Evolutionary conservation across 1,140 invertebrate species (phyloP).

Genomic region (Idris sp.): DNA sequence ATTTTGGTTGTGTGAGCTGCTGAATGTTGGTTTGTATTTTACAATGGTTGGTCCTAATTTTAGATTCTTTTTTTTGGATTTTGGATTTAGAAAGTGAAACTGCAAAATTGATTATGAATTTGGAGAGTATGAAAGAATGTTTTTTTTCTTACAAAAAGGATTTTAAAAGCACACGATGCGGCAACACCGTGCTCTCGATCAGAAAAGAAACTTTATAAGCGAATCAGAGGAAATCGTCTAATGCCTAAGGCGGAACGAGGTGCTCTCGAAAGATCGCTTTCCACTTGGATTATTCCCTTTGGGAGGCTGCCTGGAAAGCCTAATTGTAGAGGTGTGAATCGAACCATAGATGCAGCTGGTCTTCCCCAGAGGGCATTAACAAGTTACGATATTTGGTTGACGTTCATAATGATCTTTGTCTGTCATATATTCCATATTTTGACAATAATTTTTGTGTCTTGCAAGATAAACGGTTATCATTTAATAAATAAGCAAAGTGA

Average conservation of each 20-base stretch:
- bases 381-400: conserved; percentile 58
- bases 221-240: conserved; percentile 54
- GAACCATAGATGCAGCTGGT: conserved; percentile 57
- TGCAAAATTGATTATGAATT: no score
- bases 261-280: conserved; percentile 57
- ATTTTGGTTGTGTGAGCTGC: no score
- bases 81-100: no score
- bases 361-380: conserved; percentile 62
- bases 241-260: conserved; percentile 49
- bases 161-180: neutral
- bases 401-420: conserved; percentile 53
- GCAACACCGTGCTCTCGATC: conserved; percentile 7
- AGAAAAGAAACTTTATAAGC: conserved; percentile 43
- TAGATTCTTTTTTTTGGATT: no score
- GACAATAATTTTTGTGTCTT: conserved; percentile 16
- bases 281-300: conserved; percentile 59
- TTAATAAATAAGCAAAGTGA: no score
- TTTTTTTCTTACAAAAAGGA: neutral
- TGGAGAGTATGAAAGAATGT: no score
- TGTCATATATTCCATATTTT: conserved; percentile 15
- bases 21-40: no score
- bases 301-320: conserved; percentile 53
- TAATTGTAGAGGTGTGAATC: conserved; percentile 62
- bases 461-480: no score
- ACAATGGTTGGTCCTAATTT: no score